Percentiles rank a stretch among this genome's conserved stretches.
These are phyloP conservation scores for Anastatus disparis DNA, from an alignment of 1,140 invertebrate species.

Conservation along the genomic window DNA sequence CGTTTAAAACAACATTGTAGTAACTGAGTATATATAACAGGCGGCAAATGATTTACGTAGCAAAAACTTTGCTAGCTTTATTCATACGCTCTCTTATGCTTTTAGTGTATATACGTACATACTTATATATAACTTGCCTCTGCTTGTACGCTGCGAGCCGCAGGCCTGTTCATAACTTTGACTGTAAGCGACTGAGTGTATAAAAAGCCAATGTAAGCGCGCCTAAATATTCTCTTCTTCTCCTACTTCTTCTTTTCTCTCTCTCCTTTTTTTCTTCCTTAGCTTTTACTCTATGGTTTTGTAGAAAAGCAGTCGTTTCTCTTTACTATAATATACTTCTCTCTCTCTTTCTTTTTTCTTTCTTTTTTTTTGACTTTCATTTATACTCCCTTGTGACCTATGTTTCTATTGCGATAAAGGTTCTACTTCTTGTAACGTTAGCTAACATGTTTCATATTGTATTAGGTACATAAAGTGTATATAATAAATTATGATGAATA, in stretches of 20 bases:
- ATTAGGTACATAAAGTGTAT: too few species aligned
- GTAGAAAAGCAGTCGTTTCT: too few species aligned
- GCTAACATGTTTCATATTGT: too few species aligned
- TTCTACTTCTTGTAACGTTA: neutral
- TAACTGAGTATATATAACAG: too few species aligned
- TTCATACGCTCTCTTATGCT: conserved; percentile 49
- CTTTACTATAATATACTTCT: too few species aligned
- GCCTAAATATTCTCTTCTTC: conserved; percentile 7
- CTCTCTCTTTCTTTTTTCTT: neutral
- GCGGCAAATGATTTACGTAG: conserved; percentile 32
- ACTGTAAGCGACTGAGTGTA: neutral
- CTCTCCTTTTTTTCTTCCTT: neutral
- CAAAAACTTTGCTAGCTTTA: conserved; percentile 48
- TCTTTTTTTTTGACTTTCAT: neutral
- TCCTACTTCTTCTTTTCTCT: neutral
- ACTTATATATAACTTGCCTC: too few species aligned
- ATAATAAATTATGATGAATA: too few species aligned
- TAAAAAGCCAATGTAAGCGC: conserved; percentile 27
- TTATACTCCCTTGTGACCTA: neutral
- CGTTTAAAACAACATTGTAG: conserved; percentile 20
- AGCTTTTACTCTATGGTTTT: too few species aligned
- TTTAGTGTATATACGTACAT: too few species aligned
- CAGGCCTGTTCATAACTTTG: conserved; percentile 31
- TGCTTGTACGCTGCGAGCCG: too few species aligned
- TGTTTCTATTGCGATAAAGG: neutral